Base-by-base conservation (phyloP, 1,140 invertebrate species). In the Teleopsis dalmanni region DNA sequence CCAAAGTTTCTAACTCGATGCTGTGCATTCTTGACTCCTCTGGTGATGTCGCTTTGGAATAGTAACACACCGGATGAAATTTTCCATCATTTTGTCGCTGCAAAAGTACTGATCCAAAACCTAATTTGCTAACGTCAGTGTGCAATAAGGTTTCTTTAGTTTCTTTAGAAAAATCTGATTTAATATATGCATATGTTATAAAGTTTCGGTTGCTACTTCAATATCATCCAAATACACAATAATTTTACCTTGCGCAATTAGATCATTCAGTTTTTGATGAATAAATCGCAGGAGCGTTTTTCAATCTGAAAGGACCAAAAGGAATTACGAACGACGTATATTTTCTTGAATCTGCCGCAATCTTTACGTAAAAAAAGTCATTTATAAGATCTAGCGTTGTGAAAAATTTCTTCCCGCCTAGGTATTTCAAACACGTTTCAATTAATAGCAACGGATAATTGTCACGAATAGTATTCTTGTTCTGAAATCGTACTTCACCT, bases 321-420 rank as follows among this genome's bases (percentile, higher is more conserved):
- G n/a, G 40, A 13, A 26, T 42, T 3, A 26, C 14, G 7, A 42
- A 42, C 6, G 18, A 37, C n/a, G 35, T 37, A 18, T 16, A 26
- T 18, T 42, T 42, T 5, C 26, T 9, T 7, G 23, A 42, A 16
- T 42, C 23, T 9, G 11, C 11, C 16, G 26, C n/a, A 3, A 42
- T n/a, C 6, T 14, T 16, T n/a, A 27, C 40, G 29, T 42, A 26
- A 27, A 26, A 42, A 42, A 42, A 42, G 2, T 16, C 40, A 29
- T 42, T 42, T 29, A 18, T 42, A 14, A 42, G 29, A 27, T 42
- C 40, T 16, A 42, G 13, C n/a, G 26, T 42, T 16, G 40, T 42
- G 19, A 42, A 42, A 27, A 16, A 14, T 16, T 25, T 41, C 23
- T 42, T 42, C n/a, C 23, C n/a, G n/a, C n/a, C 14, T 4, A 42